phyloP scores from a whole-genome alignment of 1,140 invertebrate species.

The Tetranychus urticae region DNA sequence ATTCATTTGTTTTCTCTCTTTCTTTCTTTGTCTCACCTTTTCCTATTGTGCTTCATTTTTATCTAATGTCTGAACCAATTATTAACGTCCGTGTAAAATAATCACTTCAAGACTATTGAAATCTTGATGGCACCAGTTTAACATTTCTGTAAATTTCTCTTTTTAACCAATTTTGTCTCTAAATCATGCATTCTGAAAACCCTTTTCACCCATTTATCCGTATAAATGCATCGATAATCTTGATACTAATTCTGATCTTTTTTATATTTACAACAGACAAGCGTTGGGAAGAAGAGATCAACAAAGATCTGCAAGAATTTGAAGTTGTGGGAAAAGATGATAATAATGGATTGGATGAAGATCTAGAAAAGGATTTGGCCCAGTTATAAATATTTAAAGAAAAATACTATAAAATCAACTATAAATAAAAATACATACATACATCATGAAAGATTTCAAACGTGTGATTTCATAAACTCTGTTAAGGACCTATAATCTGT shows the following conservation, averaged over 20 bases:
- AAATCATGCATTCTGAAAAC: neutral
- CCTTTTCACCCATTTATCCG: neutral
- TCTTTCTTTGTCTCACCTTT: no score
- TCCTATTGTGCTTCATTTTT: no score
- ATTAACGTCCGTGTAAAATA: no score
- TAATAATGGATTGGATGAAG: conserved; percentile 7
- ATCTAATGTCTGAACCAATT: no score
- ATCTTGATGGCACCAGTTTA: neutral
- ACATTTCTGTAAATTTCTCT: neutral
- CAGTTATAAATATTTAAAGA: conserved; percentile 12
- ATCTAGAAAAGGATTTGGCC: conserved; percentile 13
- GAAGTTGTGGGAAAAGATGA: conserved; percentile 43
- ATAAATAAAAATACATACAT: no score
- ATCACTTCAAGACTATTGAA: neutral
- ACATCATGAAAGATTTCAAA: no score
- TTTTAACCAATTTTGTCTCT: neutral
- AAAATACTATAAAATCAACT: no score
- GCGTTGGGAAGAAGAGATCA: conserved; percentile 76
- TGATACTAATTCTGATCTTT: neutral
- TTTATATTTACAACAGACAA: conserved; percentile 32
- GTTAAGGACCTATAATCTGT: no score
- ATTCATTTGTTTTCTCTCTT: no score
- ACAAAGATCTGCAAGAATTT: conserved; percentile 72
- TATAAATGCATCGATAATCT: neutral
- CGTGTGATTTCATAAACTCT: no score